Evolutionary conservation across 2,888 invertebrate genomes (phyloP).

Genomic region (Lepeophtheirus nordmannii): DNA sequence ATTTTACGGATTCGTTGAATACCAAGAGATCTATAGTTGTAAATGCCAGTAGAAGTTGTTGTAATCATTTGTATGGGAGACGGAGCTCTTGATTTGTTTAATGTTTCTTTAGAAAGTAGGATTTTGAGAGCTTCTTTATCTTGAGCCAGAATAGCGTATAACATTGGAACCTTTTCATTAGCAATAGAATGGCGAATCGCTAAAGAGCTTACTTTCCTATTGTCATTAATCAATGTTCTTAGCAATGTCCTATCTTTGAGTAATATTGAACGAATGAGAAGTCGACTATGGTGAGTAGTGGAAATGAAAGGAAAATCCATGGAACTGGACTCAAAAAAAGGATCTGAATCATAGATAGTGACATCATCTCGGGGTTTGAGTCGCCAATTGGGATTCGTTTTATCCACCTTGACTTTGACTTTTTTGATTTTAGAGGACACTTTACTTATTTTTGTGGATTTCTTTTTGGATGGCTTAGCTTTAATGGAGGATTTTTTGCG

Average conservation of each 20-base stretch:
- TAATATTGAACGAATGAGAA: conserved; percentile 37
- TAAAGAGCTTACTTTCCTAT: conserved; percentile 32
- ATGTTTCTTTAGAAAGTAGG: conserved; percentile 15
- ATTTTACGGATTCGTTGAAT: conserved; percentile 34
- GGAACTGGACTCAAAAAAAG: conserved; percentile 35
- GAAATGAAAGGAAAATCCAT: conserved; percentile 34
- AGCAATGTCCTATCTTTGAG: conserved; percentile 34
- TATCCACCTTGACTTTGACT: neutral
- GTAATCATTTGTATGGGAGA: conserved; percentile 26
- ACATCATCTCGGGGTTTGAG: conserved; percentile 34
- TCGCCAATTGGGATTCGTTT: conserved; percentile 26
- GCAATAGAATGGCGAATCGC: conserved; percentile 25
- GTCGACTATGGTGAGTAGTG: conserved; percentile 34
- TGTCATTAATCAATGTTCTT: conserved; percentile 33
- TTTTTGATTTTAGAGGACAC: neutral
- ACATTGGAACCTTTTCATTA: neutral
- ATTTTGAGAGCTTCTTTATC: conserved; percentile 5
- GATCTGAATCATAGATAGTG: conserved; percentile 34
- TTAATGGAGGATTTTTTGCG: neutral
- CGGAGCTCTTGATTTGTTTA: conserved; percentile 25
- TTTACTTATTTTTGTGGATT: neutral
- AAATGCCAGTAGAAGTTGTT: conserved; percentile 28
- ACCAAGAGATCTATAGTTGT: conserved; percentile 33
- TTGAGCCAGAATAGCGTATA: neutral
- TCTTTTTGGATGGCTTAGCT: neutral